phyloP scores from a whole-genome alignment of 1,140 invertebrate genomes.

The Marisa cornuarietis region DNA sequence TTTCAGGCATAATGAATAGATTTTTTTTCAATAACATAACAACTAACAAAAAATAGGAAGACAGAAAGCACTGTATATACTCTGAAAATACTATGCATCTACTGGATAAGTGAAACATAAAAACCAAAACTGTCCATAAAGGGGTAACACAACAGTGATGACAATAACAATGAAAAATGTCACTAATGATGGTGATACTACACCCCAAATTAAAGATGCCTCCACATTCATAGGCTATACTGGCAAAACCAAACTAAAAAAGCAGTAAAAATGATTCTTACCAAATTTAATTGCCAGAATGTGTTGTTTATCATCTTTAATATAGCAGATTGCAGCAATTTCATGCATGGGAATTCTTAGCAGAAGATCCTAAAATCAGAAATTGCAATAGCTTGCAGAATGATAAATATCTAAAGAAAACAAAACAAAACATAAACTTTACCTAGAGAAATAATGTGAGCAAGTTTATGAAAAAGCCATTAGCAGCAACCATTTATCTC shows the following conservation, averaged over 20 bases:
- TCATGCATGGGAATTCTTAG: constrained; percentile 61
- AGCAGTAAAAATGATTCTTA: constrained; percentile 31
- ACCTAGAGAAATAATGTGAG: not conserved
- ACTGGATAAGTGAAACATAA: too few species aligned
- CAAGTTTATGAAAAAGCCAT: not conserved
- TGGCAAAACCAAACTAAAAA: too few species aligned
- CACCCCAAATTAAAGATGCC: not conserved
- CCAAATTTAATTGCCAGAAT: constrained; percentile 63
- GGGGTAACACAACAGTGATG: too few species aligned
- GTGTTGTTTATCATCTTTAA: constrained; percentile 61
- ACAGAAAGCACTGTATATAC: too few species aligned
- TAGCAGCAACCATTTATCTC: too few species aligned
- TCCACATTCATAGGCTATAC: not conserved
- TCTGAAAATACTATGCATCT: too few species aligned
- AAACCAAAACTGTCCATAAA: too few species aligned
- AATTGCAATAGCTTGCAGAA: not conserved
- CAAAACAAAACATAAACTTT: not conserved
- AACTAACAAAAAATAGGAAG: too few species aligned
- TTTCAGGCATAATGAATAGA: too few species aligned
- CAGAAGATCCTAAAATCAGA: constrained; percentile 48
- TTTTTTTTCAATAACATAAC: too few species aligned
- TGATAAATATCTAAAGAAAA: too few species aligned
- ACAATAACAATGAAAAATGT: not conserved
- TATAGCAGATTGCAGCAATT: constrained; percentile 64
- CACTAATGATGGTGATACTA: not conserved